phyloP scores from a whole-genome alignment of 1,140 invertebrate genomes.

The Whitmania pigra region DNA sequence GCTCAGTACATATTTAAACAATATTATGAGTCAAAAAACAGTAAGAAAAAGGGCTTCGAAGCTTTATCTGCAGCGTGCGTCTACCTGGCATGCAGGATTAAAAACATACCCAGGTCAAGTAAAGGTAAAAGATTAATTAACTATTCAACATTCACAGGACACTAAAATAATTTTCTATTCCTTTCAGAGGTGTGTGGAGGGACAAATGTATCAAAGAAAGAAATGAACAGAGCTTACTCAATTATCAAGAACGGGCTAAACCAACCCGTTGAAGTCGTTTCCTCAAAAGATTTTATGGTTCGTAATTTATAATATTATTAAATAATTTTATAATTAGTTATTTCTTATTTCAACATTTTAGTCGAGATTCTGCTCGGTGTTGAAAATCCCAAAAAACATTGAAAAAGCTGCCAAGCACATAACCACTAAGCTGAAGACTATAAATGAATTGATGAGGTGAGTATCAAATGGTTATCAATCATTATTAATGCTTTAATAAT shows the following conservation, averaged over 20 bases:
- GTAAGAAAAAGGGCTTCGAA: conserved; percentile 87
- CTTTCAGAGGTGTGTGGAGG: conserved; percentile 83
- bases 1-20: conserved; percentile 96
- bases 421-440: conserved; percentile 55
- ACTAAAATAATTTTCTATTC: not conserved
- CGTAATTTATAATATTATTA: not conserved
- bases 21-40: conserved; percentile 82
- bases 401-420: conserved; percentile 92
- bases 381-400: conserved; percentile 72
- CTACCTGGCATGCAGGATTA: conserved; percentile 96
- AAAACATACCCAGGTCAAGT: conserved; percentile 94
- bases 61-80: conserved; percentile 95
- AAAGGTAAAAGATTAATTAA: conserved; percentile 51
- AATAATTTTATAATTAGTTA: no score
- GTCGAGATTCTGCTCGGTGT: conserved; percentile 51
- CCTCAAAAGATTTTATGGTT: conserved; percentile 90
- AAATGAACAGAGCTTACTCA: conserved; percentile 93
- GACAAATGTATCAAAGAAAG: conserved; percentile 96
- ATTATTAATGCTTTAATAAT: no score
- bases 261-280: conserved; percentile 92
- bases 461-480: no score
- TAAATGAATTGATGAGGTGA: no score
- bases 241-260: conserved; percentile 78
- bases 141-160: no score
- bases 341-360: conserved; percentile 27